A percentile compares a stretch with the other conserved stretches of the same genome.
These are phyloP conservation scores for Pungitius pungitius DNA, from an alignment of 2,113 vertebrate species.

Conservation along the genomic window DNA sequence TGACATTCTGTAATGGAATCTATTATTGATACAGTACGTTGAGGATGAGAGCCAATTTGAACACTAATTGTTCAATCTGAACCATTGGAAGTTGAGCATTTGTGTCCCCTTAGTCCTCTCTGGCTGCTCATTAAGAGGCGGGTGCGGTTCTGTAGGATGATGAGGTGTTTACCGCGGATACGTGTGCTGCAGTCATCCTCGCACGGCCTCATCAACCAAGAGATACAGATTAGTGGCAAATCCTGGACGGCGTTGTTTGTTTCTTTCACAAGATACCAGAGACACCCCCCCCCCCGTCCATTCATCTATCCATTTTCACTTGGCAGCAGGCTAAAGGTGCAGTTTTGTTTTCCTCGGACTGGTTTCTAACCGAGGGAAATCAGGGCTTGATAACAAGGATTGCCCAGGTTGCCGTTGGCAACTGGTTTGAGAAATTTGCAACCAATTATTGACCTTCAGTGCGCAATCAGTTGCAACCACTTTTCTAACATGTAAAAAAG, in stretches of 20 bases:
- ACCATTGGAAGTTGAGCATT: conserved; percentile 56
- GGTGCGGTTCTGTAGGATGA: conserved; percentile 58
- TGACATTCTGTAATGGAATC: conserved; percentile 49
- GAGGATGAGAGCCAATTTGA: conserved; percentile 41
- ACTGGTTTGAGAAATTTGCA: background rate
- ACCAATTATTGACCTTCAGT: background rate
- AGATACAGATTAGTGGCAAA: conserved; percentile 36
- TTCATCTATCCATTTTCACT: background rate
- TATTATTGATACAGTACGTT: conserved; percentile 52
- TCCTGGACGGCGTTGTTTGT: conserved; percentile 21
- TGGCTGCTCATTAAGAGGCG: conserved; percentile 62
- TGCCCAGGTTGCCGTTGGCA: background rate
- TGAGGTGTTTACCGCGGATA: conserved; percentile 53
- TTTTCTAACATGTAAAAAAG: background rate
- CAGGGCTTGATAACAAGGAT: background rate
- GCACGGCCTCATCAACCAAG: conserved; percentile 40
- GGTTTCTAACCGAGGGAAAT: background rate
- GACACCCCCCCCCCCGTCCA: background rate
- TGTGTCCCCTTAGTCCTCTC: conserved; percentile 49
- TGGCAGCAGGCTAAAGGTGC: background rate
- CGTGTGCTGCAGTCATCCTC: conserved; percentile 32
- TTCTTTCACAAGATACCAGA: conserved; percentile 18
- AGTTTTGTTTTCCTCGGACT: background rate
- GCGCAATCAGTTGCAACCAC: background rate
- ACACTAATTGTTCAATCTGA: conserved; percentile 69